A percentile compares a stretch with the other conserved stretches of the same genome.
Conservation (phyloP, 2,797 vertebrate genomes). For the Sebastes iracundus region DNA sequence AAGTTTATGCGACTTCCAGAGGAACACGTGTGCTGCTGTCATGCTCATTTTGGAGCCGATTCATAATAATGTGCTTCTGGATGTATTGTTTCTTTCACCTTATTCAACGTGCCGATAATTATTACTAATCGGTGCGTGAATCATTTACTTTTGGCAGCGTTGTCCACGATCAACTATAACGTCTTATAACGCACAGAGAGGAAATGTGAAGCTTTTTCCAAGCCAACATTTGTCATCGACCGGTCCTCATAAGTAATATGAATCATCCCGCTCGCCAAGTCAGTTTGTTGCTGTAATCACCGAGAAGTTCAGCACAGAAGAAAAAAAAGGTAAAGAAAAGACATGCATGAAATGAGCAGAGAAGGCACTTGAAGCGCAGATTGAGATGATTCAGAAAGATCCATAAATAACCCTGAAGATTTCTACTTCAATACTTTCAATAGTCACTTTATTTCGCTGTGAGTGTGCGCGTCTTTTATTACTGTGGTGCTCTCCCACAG, state of each 20-base stretch:
- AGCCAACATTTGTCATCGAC: constrained; percentile 10
- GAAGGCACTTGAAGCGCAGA: constrained; percentile 55
- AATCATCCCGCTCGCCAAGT: constrained; percentile 11
- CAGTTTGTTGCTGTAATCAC: constrained; percentile 20
- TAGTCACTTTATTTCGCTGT: constrained; percentile 63
- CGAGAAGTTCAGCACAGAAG: background rate
- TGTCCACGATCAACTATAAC: constrained; percentile 2
- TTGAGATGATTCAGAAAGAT: constrained; percentile 62
- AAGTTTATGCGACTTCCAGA: constrained; percentile 52
- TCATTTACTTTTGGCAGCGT: background rate
- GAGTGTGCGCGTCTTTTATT: constrained; percentile 59
- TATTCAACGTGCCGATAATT: background rate
- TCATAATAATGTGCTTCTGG: constrained; percentile 10
- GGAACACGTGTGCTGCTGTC: constrained; percentile 37
- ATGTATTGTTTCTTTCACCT: background rate
- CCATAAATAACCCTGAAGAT: constrained; percentile 74
- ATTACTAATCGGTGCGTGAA: background rate
- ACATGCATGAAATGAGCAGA: constrained; percentile 40
- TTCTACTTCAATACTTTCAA: constrained; percentile 69
- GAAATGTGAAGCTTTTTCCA: constrained; percentile 36
- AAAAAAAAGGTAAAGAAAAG: constrained; percentile 18
- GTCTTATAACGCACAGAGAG: background rate
- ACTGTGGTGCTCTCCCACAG: constrained; percentile 50
- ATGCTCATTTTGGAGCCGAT: constrained; percentile 34
- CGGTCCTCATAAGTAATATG: background rate